Evolutionary conservation across 2,797 vertebrate species (phyloP).

Genomic region (Podarcis lilfordi): DNA sequence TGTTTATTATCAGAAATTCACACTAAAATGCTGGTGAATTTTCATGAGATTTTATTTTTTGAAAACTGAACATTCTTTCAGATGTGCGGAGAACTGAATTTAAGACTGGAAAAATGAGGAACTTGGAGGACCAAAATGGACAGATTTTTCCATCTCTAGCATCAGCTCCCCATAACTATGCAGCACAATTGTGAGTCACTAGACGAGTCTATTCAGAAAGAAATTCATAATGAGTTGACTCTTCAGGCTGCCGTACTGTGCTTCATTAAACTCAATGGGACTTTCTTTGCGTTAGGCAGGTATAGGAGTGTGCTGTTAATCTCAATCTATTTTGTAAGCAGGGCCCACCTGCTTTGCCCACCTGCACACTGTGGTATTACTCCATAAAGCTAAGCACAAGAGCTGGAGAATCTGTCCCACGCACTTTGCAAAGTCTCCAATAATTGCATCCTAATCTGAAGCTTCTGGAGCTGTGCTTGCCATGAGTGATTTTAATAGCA

Average conservation of each 20-base stretch:
- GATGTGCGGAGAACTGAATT: too few species aligned
- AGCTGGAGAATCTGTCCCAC: background rate
- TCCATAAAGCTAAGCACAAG: background rate
- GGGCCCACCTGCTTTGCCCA: background rate
- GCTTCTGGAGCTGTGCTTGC: slow-evolving; percentile 11
- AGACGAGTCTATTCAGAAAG: too few species aligned
- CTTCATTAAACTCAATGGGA: background rate
- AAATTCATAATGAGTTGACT: background rate
- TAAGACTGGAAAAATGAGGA: too few species aligned
- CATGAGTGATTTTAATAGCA: slow-evolving; percentile 35
- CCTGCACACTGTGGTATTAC: background rate
- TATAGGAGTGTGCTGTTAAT: background rate
- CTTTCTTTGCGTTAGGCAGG: background rate
- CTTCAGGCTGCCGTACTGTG: background rate
- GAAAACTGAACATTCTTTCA: too few species aligned
- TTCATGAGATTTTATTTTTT: too few species aligned
- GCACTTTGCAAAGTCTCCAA: slow-evolving; percentile 9
- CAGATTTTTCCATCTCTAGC: too few species aligned
- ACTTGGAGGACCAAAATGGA: too few species aligned
- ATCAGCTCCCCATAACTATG: too few species aligned
- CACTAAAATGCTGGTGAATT: too few species aligned
- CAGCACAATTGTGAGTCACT: too few species aligned
- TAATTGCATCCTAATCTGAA: slow-evolving; percentile 24
- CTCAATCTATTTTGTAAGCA: background rate
- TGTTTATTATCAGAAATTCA: too few species aligned